Base-by-base conservation (phyloP, 30 jellyfish, hydroid and myxozoan species). In the Aurelia aurita region DNA sequence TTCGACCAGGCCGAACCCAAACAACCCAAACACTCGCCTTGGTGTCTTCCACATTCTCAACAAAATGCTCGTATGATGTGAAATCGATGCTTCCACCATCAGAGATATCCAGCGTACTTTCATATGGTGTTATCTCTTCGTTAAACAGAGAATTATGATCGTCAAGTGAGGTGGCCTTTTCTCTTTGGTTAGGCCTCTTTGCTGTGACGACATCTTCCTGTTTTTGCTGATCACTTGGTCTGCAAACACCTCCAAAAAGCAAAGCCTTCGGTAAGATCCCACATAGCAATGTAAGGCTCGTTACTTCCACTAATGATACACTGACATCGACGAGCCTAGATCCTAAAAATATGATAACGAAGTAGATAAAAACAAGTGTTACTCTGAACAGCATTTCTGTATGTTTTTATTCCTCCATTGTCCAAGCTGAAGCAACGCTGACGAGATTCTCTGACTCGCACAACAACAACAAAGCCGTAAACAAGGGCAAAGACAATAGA, bases 1-100 rank as follows among this genome's bases (percentile, higher is more conserved):
- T 55, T 44, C 73, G 69, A 25, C 74, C 47, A 5, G 92, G 91
- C 82, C 78, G 74, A 15, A 93, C 96, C 72, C 81, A 63, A 29
- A 93, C 90, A 74, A 93, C 90, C 98, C 98, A 93, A 1, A 89
- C 93, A 71, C 98, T 77, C 21, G 98, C 96, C 72, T 93, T 93
- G 20, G 98, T 93, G 62, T 93, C 98, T 64, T 93, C 98, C 16
- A 93, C 97, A 53, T 93, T 67, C 57, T 93, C 98, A 28, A 82
- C 64, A 58, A 73, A 87, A 61, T 93, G 89, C 45, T 74, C 94
- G 45, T 81, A 82, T 9, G 91, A 73, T 22, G 69, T 58, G 60
- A 90, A 82, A 45, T 85, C 95, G 66, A 84, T 28, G 72, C 59
- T 85, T 23, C 51, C 47, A 25, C 27, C 79, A 43, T n/a, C 82